Evolutionary conservation across 2,888 invertebrate species (phyloP).

Genomic region (Poecilobothrus nobilitatus): DNA sequence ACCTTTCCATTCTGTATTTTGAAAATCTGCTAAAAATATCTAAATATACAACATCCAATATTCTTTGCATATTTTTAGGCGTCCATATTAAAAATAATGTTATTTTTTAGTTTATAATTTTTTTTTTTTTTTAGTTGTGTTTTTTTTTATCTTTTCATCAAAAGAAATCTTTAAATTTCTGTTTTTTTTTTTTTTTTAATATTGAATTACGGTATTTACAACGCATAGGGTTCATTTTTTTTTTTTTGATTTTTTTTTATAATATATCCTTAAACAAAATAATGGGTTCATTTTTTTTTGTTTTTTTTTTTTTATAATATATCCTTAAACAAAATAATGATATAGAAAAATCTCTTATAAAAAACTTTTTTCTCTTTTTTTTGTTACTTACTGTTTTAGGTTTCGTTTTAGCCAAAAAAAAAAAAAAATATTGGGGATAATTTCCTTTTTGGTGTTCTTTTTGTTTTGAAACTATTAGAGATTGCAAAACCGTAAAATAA

Average conservation of each 20-base stretch:
- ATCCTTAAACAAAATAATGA: background rate
- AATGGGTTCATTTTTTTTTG: background rate
- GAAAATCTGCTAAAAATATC: too few species aligned
- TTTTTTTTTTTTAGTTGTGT: background rate
- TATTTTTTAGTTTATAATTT: background rate
- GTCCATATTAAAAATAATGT: background rate
- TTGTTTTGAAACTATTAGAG: too few species aligned
- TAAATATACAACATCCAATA: too few species aligned
- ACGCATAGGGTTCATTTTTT: background rate
- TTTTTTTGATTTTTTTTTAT: background rate
- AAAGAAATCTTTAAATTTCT: background rate
- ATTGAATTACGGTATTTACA: slow-evolving; percentile 4
- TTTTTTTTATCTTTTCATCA: background rate
- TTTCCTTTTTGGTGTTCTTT: too few species aligned
- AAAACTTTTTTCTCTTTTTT: background rate
- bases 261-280: background rate
- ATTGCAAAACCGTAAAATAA: too few species aligned
- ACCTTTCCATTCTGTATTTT: too few species aligned
- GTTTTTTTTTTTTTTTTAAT: background rate
- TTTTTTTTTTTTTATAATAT: background rate
- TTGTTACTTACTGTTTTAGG: background rate
- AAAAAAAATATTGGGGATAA: too few species aligned
- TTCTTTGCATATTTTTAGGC: too few species aligned
- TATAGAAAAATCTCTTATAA: background rate
- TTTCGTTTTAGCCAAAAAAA: too few species aligned